A percentile compares a stretch with the other conserved stretches of the same genome.
Evolutionary conservation across 2,113 vertebrate genomes (phyloP).

Genomic region (Tragulus kanchil): DNA sequence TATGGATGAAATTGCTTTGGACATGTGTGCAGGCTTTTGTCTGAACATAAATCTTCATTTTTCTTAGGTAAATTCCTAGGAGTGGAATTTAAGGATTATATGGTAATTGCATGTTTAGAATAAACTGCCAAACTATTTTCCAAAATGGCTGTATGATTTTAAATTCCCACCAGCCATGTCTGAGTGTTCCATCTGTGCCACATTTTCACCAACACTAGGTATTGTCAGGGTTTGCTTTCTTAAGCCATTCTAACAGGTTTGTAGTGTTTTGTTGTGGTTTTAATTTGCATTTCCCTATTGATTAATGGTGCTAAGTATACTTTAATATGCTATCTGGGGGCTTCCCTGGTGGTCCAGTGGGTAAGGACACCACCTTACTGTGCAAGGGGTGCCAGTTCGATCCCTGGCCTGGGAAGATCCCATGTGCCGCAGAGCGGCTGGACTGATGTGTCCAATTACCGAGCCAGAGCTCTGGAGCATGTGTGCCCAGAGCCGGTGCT

Average conservation of each 20-base stretch:
- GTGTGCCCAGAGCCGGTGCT: too few relatives aligned
- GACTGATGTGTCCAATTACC: too few relatives aligned
- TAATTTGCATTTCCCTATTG: conserved; percentile 27
- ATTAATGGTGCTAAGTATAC: not conserved
- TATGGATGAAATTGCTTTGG: conserved; percentile 34
- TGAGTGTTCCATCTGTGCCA: not conserved
- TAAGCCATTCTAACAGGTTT: not conserved
- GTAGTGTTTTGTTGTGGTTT: not conserved
- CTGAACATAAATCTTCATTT: conserved; percentile 26
- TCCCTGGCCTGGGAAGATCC: too few relatives aligned
- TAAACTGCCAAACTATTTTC: not conserved
- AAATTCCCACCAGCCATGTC: not conserved
- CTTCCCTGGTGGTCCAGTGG: too few relatives aligned
- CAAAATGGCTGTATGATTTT: not conserved
- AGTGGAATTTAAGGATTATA: not conserved
- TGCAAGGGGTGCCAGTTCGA: too few relatives aligned
- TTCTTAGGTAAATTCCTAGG: not conserved
- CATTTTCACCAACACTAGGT: not conserved
- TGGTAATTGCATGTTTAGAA: conserved; percentile 23
- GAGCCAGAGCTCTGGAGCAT: too few relatives aligned
- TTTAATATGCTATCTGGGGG: not conserved
- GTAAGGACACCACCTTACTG: too few relatives aligned
- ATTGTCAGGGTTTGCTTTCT: not conserved
- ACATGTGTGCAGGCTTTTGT: conserved; percentile 20
- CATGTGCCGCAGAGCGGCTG: too few relatives aligned